Conservation (phyloP, 2,797 vertebrate species). For the Rhabdophis nuchalis region DNA sequence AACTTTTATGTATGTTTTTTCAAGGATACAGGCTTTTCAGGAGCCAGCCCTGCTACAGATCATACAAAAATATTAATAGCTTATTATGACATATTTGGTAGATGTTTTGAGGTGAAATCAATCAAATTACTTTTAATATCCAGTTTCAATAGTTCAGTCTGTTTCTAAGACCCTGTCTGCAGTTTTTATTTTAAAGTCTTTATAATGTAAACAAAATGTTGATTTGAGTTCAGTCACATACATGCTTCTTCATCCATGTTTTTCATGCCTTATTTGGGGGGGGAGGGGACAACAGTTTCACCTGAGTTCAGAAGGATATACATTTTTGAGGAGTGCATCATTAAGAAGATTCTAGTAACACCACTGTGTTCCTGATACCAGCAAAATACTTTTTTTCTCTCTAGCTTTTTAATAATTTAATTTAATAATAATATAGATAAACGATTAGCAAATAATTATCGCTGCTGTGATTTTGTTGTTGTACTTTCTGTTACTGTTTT, state of each 20-base stretch:
- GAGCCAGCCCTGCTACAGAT: not conserved
- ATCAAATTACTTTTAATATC: not conserved
- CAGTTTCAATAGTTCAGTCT: not conserved
- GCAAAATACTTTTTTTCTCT: not conserved
- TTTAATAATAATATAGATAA: not conserved
- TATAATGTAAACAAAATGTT: not conserved
- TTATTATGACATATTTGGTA: not conserved
- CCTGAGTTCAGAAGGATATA: not conserved
- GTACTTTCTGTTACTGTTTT: not conserved
- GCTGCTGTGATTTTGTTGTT: not conserved
- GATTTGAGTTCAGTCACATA: not conserved
- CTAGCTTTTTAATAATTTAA: not conserved
- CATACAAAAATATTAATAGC: not conserved
- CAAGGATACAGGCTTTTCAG: not conserved
- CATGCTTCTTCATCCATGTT: not conserved
- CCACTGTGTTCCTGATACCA: not conserved
- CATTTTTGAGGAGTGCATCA: not conserved
- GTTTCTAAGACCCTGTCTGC: not conserved
- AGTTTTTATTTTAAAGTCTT: not conserved
- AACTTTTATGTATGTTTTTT: not conserved
- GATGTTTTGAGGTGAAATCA: not conserved
- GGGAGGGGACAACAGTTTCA: not conserved
- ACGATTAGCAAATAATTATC: not conserved
- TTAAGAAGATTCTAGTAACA: not conserved
- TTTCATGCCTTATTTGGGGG: not conserved